Evolutionary conservation across 2,888 invertebrate species (phyloP).

Genomic region (Aleiodes alternator): DNA sequence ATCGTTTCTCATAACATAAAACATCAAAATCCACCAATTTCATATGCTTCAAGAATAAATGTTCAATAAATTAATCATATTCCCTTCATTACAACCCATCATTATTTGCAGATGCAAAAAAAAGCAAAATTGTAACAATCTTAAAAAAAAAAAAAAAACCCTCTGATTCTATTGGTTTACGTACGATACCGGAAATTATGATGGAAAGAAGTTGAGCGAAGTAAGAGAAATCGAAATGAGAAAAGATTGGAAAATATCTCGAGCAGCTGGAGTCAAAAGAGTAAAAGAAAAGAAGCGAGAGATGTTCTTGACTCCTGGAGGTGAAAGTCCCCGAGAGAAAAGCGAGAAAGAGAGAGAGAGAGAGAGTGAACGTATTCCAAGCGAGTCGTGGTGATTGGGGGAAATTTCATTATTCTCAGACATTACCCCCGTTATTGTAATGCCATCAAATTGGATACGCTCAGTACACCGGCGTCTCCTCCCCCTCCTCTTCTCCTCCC

Average conservation of each 20-base stretch:
- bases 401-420: slow-evolving; percentile 74
- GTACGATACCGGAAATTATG: slow-evolving; percentile 44
- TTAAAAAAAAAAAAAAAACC: neutral
- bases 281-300: slow-evolving; percentile 29
- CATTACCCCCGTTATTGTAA: slow-evolving; percentile 75
- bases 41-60: too few species aligned
- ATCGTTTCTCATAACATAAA: too few species aligned
- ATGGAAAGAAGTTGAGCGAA: slow-evolving; percentile 34
- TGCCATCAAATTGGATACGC: slow-evolving; percentile 74
- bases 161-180: slow-evolving; percentile 20
- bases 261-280: slow-evolving; percentile 41
- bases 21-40: too few species aligned
- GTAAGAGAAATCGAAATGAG: slow-evolving; percentile 43
- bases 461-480: slow-evolving; percentile 60
- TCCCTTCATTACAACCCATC: neutral
- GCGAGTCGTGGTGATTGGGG: slow-evolving; percentile 72
- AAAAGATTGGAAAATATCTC: slow-evolving; percentile 43
- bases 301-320: too few species aligned
- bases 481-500: slow-evolving; percentile 39
- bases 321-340: slow-evolving; percentile 42
- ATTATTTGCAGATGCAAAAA: slow-evolving; percentile 17
- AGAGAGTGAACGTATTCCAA: slow-evolving; percentile 66
- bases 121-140: neutral
- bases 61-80: neutral
- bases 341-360: slow-evolving; percentile 47